Evolutionary conservation across 2,113 vertebrate genomes (phyloP), one percentile per base, ranked within the genome.

Genomic region (Campylomormyrus tamandua): DNA sequence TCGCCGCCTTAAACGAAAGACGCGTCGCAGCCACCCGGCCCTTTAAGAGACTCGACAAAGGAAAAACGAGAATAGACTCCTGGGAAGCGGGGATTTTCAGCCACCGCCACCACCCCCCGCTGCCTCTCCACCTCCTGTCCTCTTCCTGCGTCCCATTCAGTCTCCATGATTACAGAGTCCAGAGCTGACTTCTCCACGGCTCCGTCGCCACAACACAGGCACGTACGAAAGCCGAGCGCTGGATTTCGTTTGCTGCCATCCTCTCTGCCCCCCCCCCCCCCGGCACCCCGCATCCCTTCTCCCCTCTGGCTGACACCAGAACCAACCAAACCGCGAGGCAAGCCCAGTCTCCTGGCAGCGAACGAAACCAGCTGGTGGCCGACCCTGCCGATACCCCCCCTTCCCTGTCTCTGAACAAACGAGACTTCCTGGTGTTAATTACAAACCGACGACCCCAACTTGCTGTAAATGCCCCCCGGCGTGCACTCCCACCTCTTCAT

Each of bases 181-280:
- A 62, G 62, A 89, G 66, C 88, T 80, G 45, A 27, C n/a, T 31
- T 46, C 46, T 21, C 48, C 42, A 46, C 11, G 6, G 56, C 35
- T 70, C 48, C 24, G 15, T 84, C 27, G 17, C 89, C 89, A 90
- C 89, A 90, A 90, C 84, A 90, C 46, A 90, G 89, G 9, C 45
- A 74, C 17, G 5, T 62, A 50, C 24, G 45, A 52, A 70, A 31
- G 89, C 56, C 45, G 48, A 74, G 45, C 19, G 19, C 50, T 70
- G 89, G 45, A 87, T 85, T 87, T 84, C 21, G 83, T 84, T 83
- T 74, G 84, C 62, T 84, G 85, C 83, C 56, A 74, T 53, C 62
- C 84, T 49, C 19, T 52, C 70, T 52, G 27, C 27, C 11, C 31
- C 35, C 70, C 39, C n/a, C 31, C n/a, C 0, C 70, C 31, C 27